Conservation (phyloP, 2,797 vertebrate genomes). For the Poeciliopsis paucimaculata region DNA sequence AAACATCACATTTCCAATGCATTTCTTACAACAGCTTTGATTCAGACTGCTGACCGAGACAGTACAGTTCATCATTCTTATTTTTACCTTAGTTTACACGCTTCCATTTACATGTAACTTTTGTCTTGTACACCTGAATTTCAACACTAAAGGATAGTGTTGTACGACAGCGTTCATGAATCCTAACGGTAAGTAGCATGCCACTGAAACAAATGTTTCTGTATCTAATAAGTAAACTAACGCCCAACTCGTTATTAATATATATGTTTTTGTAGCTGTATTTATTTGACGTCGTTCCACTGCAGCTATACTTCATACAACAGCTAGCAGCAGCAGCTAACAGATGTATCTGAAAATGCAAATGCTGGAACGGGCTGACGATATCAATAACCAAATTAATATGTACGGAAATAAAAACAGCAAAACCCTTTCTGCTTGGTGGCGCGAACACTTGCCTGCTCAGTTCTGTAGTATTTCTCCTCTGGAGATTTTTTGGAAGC, state of each 20-base stretch:
- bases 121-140: too few relatives aligned
- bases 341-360: background rate
- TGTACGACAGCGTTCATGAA: background rate
- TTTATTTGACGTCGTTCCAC: background rate
- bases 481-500: fast-evolving
- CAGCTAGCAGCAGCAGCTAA: constrained; percentile 2
- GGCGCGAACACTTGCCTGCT: background rate
- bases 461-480: background rate
- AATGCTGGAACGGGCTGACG: background rate
- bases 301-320: background rate
- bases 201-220: background rate
- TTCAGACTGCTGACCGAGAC: background rate
- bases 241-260: too few relatives aligned
- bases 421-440: constrained; percentile 15
- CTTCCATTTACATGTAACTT: too few relatives aligned
- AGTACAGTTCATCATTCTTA: too few relatives aligned
- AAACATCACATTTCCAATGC: background rate
- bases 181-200: background rate
- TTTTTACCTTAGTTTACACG: too few relatives aligned
- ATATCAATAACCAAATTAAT: background rate
- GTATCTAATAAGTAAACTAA: background rate
- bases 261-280: background rate
- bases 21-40: background rate
- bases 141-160: too few relatives aligned
- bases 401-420: background rate